These are phyloP conservation scores for Deroplatys truncata DNA, from an alignment of 2,888 invertebrate genomes.

Conservation along the genomic window DNA sequence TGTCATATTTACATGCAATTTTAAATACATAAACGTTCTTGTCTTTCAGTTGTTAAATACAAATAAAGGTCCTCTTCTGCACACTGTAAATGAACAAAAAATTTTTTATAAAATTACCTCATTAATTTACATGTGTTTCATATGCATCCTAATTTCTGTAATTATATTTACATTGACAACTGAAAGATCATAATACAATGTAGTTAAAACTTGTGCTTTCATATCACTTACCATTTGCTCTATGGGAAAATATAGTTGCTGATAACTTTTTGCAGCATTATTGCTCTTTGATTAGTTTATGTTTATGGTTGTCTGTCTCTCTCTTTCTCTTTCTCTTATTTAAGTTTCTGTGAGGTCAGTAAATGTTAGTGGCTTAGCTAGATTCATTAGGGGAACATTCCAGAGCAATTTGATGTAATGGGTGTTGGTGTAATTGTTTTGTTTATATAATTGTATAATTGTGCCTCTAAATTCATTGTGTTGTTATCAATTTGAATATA, in stretches of 20 bases:
- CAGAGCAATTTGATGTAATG: slow-evolving; percentile 5
- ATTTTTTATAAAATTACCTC: background rate
- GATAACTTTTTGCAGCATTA: background rate
- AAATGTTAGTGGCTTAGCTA: slow-evolving; percentile 13
- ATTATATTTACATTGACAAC: too few species aligned
- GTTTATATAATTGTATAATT: slow-evolving; percentile 11
- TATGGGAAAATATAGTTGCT: background rate
- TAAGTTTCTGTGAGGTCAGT: background rate
- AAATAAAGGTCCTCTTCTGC: background rate
- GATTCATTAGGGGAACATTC: background rate
- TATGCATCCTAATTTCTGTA: too few species aligned
- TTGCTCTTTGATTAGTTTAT: background rate
- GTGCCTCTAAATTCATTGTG: slow-evolving; percentile 17
- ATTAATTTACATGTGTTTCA: too few species aligned
- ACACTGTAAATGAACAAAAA: background rate
- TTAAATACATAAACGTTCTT: background rate
- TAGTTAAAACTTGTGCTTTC: background rate
- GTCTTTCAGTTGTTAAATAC: background rate
- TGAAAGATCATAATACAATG: too few species aligned
- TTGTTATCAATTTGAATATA: background rate
- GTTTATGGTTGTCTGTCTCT: background rate
- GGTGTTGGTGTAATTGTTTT: slow-evolving; percentile 13
- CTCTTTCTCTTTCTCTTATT: background rate
- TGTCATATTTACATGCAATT: background rate
- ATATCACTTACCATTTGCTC: background rate